phyloP scores from a whole-genome alignment of 2,797 vertebrate species.

The Balearica regulorum region DNA sequence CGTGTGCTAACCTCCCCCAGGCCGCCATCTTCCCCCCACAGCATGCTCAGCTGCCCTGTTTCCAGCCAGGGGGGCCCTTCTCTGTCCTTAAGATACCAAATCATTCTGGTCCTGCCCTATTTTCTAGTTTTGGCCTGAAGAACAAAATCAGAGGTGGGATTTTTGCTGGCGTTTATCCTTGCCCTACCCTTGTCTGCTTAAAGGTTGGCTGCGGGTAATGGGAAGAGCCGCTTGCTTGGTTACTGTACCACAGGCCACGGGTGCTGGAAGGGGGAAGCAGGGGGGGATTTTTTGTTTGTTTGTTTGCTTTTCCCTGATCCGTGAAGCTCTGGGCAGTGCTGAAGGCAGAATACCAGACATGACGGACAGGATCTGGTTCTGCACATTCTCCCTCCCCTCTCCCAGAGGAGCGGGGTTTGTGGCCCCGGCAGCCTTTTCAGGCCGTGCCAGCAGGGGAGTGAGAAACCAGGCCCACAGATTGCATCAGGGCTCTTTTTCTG shows the following conservation, averaged over 20 bases:
- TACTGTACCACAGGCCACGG: not conserved
- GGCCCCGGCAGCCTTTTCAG: not conserved
- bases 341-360: not conserved
- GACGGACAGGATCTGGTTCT: not conserved
- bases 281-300: not conserved
- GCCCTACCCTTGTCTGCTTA: not conserved
- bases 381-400: not conserved
- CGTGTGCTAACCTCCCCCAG: not conserved
- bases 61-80: not conserved
- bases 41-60: not conserved
- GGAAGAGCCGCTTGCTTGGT: not conserved
- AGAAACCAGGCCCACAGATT: not conserved
- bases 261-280: not conserved
- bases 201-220: not conserved
- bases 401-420: not conserved
- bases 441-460: not conserved
- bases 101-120: not conserved
- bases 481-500: conserved; percentile 30
- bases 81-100: not conserved
- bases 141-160: not conserved
- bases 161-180: not conserved
- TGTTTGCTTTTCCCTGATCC: conserved; percentile 40
- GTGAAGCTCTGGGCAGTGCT: not conserved
- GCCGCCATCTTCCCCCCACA: not conserved
- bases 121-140: not conserved